Evolutionary conservation across 2,888 invertebrate genomes (phyloP).

Genomic region (Cetonia aurata): DNA sequence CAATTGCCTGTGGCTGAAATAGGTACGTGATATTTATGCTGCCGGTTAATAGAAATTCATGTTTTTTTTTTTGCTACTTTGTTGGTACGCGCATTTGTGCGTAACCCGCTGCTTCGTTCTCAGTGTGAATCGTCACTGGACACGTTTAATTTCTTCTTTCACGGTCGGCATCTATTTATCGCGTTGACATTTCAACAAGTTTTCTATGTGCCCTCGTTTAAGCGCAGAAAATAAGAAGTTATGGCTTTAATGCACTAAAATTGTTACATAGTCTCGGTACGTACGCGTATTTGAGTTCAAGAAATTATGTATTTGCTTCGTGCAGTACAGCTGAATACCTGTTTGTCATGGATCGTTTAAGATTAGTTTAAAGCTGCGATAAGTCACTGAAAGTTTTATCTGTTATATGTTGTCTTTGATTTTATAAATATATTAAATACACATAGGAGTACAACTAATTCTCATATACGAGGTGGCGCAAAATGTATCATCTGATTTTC

Average conservation of each 20-base stretch:
- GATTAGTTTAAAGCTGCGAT: too few species aligned
- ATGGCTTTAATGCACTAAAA: constrained; percentile 6
- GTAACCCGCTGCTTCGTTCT: constrained; percentile 44
- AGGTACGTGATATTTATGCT: constrained; percentile 43
- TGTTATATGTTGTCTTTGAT: too few species aligned
- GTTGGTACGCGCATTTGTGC: constrained; percentile 47
- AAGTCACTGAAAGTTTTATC: too few species aligned
- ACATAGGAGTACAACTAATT: too few species aligned
- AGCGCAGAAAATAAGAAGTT: constrained; percentile 23
- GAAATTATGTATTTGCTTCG: too few species aligned
- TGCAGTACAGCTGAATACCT: too few species aligned
- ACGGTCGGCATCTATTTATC: constrained; percentile 36
- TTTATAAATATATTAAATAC: too few species aligned
- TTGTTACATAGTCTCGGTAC: too few species aligned
- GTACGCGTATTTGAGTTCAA: too few species aligned
- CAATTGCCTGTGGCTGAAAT: constrained; percentile 29
- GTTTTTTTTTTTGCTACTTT: constrained; percentile 44
- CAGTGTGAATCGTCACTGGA: constrained; percentile 34
- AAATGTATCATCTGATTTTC: too few species aligned
- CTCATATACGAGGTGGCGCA: too few species aligned
- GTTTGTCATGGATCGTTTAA: too few species aligned
- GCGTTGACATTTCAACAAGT: constrained; percentile 38
- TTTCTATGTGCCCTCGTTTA: constrained; percentile 31
- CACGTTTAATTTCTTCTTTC: constrained; percentile 41
- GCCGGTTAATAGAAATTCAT: constrained; percentile 44